Percentiles rank a stretch among this genome's conserved stretches.
Conservation (phyloP, 1,140 invertebrate species). For the Pseudomyrmex concolor region DNA sequence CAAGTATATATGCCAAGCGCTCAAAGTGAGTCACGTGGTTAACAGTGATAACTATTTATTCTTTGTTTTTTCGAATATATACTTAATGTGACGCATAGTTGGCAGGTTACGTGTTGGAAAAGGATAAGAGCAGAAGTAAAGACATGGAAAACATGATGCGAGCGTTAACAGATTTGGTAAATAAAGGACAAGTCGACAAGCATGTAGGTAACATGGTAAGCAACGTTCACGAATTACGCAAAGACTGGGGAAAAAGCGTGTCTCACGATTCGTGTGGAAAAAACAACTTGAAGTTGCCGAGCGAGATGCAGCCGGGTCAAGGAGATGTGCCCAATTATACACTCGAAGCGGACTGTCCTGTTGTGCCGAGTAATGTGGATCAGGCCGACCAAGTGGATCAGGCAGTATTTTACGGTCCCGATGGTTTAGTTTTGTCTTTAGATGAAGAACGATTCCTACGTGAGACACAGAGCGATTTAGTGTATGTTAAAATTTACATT, state of each 20-base stretch:
- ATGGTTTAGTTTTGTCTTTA: conserved; percentile 80
- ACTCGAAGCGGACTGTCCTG: background rate
- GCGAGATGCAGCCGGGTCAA: conserved; percentile 58
- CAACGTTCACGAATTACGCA: conserved; percentile 80
- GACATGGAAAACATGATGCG: conserved; percentile 83
- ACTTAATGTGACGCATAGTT: conserved; percentile 68
- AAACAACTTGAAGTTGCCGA: background rate
- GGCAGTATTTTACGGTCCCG: conserved; percentile 83
- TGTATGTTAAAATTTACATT: conserved; percentile 63
- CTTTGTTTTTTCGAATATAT: background rate
- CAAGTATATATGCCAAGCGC: conserved; percentile 84
- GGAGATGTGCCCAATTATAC: conserved; percentile 40
- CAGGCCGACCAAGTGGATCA: conserved; percentile 74
- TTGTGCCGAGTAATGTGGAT: conserved; percentile 20
- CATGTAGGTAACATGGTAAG: conserved; percentile 81
- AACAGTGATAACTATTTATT: background rate
- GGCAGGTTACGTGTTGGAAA: conserved; percentile 82
- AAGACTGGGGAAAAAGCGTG: conserved; percentile 77
- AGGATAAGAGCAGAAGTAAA: conserved; percentile 76
- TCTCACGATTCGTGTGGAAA: conserved; percentile 62
- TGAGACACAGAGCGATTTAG: conserved; percentile 66
- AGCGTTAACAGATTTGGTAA: conserved; percentile 80
- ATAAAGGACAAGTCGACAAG: conserved; percentile 77
- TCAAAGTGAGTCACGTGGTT: conserved; percentile 79
- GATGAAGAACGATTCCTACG: conserved; percentile 83